These are phyloP conservation scores for Andricus grossulariae DNA, from an alignment of 1,140 invertebrate species.

Conservation along the genomic window DNA sequence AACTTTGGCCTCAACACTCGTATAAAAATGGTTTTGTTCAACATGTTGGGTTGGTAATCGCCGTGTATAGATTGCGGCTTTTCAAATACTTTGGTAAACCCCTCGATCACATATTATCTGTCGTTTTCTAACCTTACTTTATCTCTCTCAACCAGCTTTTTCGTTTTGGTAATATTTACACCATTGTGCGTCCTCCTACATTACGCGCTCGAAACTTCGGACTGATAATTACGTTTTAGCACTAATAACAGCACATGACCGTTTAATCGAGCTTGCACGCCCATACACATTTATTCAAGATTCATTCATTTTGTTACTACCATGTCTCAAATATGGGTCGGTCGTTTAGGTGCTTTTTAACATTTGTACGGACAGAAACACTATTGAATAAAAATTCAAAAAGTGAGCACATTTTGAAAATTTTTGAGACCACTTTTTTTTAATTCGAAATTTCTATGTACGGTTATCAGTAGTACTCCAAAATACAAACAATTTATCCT, in stretches of 20 bases:
- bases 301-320: conserved; percentile 54
- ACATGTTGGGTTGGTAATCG: neutral
- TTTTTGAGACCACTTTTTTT: too few species aligned
- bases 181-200: conserved; percentile 42
- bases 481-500: too few species aligned
- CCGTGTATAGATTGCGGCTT: too few species aligned
- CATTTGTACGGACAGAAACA: conserved; percentile 42
- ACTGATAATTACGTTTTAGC: conserved; percentile 62
- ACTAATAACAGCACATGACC: conserved; percentile 51
- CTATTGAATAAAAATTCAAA: too few species aligned
- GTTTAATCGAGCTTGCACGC: neutral
- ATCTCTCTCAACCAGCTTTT: conserved; percentile 34
- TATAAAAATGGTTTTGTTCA: neutral
- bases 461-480: too few species aligned
- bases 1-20: conserved; percentile 6
- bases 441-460: too few species aligned
- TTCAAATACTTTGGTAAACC: neutral
- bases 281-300: conserved; percentile 35
- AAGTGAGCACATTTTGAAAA: too few species aligned
- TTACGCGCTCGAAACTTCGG: conserved; percentile 43
- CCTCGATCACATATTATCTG: neutral
- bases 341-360: conserved; percentile 41
- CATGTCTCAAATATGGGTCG: conserved; percentile 49
- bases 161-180: conserved; percentile 54
- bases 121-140: neutral